Conservation (phyloP, 2,888 invertebrate species). For the Diaprepes abbreviatus region DNA sequence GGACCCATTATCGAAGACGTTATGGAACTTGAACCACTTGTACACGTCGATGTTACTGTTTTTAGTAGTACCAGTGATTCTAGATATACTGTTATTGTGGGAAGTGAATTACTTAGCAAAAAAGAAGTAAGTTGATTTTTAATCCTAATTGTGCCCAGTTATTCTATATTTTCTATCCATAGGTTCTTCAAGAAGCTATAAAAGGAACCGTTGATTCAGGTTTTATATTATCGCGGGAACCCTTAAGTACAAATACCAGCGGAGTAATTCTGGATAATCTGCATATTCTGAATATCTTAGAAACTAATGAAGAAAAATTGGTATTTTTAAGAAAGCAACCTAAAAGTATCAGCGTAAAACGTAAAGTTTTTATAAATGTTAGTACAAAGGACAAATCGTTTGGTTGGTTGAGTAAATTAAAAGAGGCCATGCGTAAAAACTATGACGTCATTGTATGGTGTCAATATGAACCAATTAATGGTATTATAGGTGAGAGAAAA, state of each 20-base stretch:
- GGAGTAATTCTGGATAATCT: not conserved
- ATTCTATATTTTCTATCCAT: not conserved
- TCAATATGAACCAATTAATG: slow-evolving; percentile 78
- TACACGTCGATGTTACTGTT: slow-evolving; percentile 77
- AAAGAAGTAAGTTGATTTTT: too few relatives aligned
- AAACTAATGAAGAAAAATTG: slow-evolving; percentile 70
- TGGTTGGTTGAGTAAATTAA: slow-evolving; percentile 69
- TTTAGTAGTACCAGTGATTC: slow-evolving; percentile 61
- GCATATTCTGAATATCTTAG: slow-evolving; percentile 64
- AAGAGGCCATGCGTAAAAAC: slow-evolving; percentile 67
- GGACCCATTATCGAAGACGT: slow-evolving; percentile 72
- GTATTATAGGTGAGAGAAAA: slow-evolving; percentile 71
- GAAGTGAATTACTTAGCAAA: slow-evolving; percentile 68
- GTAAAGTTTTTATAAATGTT: slow-evolving; percentile 54
- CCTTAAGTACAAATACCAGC: slow-evolving; percentile 9
- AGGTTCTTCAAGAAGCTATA: slow-evolving; percentile 42
- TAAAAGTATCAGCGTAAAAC: slow-evolving; percentile 54
- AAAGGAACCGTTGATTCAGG: slow-evolving; percentile 56
- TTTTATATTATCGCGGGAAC: slow-evolving; percentile 40
- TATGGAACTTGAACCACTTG: slow-evolving; percentile 77
- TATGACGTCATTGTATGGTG: slow-evolving; percentile 72
- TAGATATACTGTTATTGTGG: slow-evolving; percentile 57
- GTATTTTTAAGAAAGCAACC: slow-evolving; percentile 70
- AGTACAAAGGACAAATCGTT: not conserved
- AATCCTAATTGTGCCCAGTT: too few relatives aligned